Base-by-base conservation (phyloP, 2,797 vertebrate genomes). In the Oreochromis mossambicus region DNA sequence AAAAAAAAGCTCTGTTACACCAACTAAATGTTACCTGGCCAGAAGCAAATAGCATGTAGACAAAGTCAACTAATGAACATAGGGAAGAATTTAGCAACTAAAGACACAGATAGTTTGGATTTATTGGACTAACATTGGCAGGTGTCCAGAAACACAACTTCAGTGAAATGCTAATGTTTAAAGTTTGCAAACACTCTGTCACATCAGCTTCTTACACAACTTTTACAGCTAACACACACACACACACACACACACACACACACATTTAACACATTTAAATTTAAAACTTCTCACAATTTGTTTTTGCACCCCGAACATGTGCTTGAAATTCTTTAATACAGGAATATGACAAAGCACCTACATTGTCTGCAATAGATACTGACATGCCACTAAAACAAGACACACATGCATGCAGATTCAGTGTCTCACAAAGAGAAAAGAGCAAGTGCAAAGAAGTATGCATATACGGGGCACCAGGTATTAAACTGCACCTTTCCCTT, bases 391-490 rank as follows among this genome's bases (percentile, higher is more conserved):
- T 79, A 17, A 86, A 82, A 86, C 55, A 52, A 26, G 80, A 88
- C 34, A 43, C 76, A 84, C 77, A 84, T 92, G 85, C 89, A 85
- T 91, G 79, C 24, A 41, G 32, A 56, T 82, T 83, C 78, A 86
- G 3, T 36, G 79, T 80, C 26, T 66, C 76, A 77, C 14, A 79
- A 55, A 82, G 32, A 82, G 29, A 54, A n/a, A 43, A 46, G 41
- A 32, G 41, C 9, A 12, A 56, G 52, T 32, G 61, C 0, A 80
- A 41, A 76, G 43, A 50, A 8, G 26, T n/a, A 13, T 26, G 2
- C 68, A 9, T 58, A 78, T 3, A 73, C 7, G 12, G 17, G 5
- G 12, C 61, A 51, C 43, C n/a, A 21, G 73, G 24, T 50, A 75
- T 75, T 75, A 75, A 75, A 51, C 70, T 2, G 46, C 0, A 75